Conservation (phyloP, 2,113 vertebrate genomes). For the Catagonus wagneri region DNA sequence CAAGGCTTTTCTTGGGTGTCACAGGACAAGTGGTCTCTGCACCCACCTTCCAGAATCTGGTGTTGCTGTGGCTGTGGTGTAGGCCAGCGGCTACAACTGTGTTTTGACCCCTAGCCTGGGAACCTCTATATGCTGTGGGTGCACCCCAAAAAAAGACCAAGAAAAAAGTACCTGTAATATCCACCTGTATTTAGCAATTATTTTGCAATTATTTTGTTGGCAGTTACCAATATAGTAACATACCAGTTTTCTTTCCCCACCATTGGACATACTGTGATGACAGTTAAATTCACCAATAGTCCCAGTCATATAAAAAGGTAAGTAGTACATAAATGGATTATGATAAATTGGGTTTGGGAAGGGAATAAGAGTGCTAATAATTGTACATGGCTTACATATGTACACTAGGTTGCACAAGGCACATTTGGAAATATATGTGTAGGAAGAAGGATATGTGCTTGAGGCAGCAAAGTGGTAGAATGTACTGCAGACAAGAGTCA, state of each 20-base stretch:
- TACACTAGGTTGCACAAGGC: not conserved
- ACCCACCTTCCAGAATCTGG: not conserved
- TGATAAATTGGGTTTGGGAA: not conserved
- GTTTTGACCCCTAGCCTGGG: too few relatives aligned
- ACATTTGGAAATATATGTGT: not conserved
- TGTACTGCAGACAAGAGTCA: not conserved
- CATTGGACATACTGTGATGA: not conserved
- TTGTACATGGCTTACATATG: not conserved
- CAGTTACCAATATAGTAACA: not conserved
- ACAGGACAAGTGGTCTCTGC: not conserved
- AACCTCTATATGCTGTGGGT: too few relatives aligned
- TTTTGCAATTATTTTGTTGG: not conserved
- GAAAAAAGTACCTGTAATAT: not conserved
- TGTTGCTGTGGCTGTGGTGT: too few relatives aligned
- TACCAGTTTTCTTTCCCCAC: not conserved
- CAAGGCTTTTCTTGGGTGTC: not conserved
- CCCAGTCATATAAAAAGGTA: not conserved
- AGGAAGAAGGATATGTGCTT: not conserved
- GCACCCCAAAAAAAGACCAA: too few relatives aligned
- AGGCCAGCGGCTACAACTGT: too few relatives aligned
- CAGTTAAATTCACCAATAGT: not conserved
- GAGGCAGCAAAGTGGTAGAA: not conserved
- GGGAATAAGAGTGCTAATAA: not conserved
- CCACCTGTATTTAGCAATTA: not conserved
- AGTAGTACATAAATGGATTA: not conserved